These are phyloP conservation scores for Linurgus olivaceus DNA, from an alignment of 2,797 vertebrate species.

Conservation along the genomic window DNA sequence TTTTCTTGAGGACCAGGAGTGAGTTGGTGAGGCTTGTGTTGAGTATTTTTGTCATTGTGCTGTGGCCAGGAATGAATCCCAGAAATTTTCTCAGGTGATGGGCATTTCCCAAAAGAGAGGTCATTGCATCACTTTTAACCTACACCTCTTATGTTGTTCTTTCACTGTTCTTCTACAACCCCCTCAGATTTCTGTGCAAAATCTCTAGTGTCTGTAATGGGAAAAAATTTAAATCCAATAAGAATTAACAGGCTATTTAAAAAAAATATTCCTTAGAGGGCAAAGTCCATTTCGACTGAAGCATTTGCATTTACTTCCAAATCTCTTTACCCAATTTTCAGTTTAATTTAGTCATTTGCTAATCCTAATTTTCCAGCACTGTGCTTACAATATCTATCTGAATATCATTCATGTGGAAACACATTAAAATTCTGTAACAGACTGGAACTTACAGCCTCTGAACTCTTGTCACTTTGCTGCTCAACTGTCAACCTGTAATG, in stretches of 20 bases:
- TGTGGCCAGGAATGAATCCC: background rate
- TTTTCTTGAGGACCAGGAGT: background rate
- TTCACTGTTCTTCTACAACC: background rate
- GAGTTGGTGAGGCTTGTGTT: background rate
- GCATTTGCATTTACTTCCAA: background rate
- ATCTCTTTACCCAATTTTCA: conserved; percentile 2
- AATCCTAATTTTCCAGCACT: background rate
- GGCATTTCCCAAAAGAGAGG: background rate
- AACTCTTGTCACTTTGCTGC: background rate
- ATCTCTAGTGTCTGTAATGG: background rate
- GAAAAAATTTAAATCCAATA: background rate
- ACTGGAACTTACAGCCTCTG: background rate
- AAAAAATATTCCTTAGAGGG: background rate
- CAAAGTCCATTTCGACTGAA: background rate
- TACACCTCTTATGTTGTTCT: background rate
- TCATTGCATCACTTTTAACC: background rate
- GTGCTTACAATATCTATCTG: background rate
- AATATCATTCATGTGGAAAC: background rate
- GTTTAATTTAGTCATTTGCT: conserved; percentile 25
- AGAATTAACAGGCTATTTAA: background rate
- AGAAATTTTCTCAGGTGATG: background rate
- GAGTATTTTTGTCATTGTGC: background rate
- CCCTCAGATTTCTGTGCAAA: background rate
- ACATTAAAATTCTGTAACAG: background rate
- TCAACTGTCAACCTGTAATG: accelerated